A percentile compares a stretch with the other conserved stretches of the same genome.
Evolutionary conservation across 2,113 vertebrate species (phyloP).

Genomic region (Pachypanchax playfairii): DNA sequence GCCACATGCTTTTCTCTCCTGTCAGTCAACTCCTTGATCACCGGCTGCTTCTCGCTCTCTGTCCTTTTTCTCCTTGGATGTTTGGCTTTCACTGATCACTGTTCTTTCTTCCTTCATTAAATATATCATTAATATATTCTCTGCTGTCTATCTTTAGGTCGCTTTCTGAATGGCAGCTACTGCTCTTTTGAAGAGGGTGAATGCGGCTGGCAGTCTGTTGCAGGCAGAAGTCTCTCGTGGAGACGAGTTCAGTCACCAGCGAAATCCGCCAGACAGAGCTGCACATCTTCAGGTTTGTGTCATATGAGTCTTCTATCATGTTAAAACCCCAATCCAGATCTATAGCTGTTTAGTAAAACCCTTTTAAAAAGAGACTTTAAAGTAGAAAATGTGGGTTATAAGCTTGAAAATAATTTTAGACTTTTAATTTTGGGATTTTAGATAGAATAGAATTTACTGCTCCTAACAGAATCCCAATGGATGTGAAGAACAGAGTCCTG

Average conservation of each 20-base stretch:
- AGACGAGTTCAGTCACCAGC: conserved; percentile 74
- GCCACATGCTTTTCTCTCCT: conserved; percentile 9
- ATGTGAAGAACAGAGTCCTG: background rate
- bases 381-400: background rate
- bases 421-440: too few relatives aligned
- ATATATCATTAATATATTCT: conserved; percentile 34
- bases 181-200: conserved; percentile 90
- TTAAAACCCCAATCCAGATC: too few relatives aligned
- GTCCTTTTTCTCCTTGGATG: conserved; percentile 43
- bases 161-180: conserved; percentile 91
- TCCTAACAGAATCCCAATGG: conserved; percentile 9
- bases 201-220: conserved; percentile 85
- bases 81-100: conserved; percentile 36
- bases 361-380: conserved; percentile 24
- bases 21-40: conserved; percentile 42
- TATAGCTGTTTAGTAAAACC: too few relatives aligned
- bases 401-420: background rate
- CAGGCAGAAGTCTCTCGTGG: conserved; percentile 77
- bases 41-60: background rate
- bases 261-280: conserved; percentile 67
- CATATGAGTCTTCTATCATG: too few relatives aligned
- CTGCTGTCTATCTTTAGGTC: conserved; percentile 78
- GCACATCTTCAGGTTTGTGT: conserved; percentile 74
- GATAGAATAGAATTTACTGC: too few relatives aligned
- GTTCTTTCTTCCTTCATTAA: conserved; percentile 23